Base-by-base conservation (phyloP, 2,113 vertebrate genomes). In the Spermophilus dauricus region DNA sequence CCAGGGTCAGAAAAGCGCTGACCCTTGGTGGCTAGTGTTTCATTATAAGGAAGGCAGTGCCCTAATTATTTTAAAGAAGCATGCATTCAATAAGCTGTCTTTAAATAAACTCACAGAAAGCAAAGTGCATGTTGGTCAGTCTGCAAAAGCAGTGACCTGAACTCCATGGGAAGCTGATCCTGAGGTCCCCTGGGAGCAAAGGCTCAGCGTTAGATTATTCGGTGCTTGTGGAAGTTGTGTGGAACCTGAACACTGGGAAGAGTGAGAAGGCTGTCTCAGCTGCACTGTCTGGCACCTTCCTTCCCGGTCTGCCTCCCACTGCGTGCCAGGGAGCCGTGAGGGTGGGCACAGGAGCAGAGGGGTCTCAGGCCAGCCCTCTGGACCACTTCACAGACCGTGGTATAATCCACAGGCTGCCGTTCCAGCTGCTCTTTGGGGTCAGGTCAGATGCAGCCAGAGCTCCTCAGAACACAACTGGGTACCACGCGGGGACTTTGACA, bases 231-330 rank as follows among this genome's bases (percentile, higher is more conserved):
- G 80, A 2, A n/a, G 67, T 30, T 39, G 39, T 39, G 18, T 1
- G 65, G 80, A n/a, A 37, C 26, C 6, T 3, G 18, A 9, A 28
- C 2, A 1, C 1, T 4, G 13, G 0, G 4, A 69, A 11, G 5
- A 14, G 3, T 0, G 28, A 17, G 86, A 8, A 1, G 0, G 5
- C 72, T 39, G n/a, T 39, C 7, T 39, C n/a, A 6, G 1, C 0
- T 34, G 37, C 10, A 11, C 30, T 6, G 28, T 14, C 51, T 4
- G 9, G 14, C 1, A 1, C 12, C 73, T 70, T 58, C 26, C 51
- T 37, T n/a, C 14, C 30, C 32, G 48, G 39, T 17, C 26, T 14
- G 12, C 24, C 4, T 24, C n/a, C 26, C 6, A n/a, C 86, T 24
- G 86, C n/a, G n/a, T 24, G 10, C 51, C 39, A 34, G 42, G 13